Conservation (phyloP, 2,797 vertebrate species). For the Acanthornis magna region DNA sequence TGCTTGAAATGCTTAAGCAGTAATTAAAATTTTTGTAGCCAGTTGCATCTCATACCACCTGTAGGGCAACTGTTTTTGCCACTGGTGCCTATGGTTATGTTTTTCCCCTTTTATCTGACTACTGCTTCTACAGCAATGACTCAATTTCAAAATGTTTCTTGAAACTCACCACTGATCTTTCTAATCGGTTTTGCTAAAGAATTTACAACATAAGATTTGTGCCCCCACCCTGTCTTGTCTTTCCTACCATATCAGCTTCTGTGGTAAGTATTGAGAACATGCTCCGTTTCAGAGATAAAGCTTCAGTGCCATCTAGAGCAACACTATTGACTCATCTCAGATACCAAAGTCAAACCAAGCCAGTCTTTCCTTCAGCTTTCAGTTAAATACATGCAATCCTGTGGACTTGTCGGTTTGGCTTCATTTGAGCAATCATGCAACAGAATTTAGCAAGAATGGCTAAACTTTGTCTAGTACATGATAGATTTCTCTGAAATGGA, state of each 20-base stretch:
- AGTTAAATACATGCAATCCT: conserved; percentile 32
- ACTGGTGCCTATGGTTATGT: background rate
- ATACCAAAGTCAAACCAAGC: background rate
- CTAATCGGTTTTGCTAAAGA: background rate
- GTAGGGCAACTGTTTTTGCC: background rate
- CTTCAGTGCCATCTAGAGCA: background rate
- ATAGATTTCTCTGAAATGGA: background rate
- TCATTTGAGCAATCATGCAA: background rate
- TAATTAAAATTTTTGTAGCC: background rate
- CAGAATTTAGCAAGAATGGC: conserved; percentile 27
- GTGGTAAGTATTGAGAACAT: background rate
- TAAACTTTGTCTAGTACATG: background rate
- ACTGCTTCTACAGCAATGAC: background rate
- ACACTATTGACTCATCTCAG: background rate
- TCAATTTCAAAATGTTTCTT: background rate
- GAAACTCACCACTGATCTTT: background rate
- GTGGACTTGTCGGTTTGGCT: conserved; percentile 26
- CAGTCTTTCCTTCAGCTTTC: background rate
- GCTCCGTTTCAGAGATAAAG: background rate
- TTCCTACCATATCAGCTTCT: background rate
- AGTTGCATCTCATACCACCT: background rate
- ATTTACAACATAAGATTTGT: background rate
- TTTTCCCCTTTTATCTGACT: background rate
- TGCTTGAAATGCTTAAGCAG: background rate
- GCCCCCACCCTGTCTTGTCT: background rate